Conservation (phyloP, 2,797 vertebrate genomes). For the Myoxocephalus aenaeus region DNA sequence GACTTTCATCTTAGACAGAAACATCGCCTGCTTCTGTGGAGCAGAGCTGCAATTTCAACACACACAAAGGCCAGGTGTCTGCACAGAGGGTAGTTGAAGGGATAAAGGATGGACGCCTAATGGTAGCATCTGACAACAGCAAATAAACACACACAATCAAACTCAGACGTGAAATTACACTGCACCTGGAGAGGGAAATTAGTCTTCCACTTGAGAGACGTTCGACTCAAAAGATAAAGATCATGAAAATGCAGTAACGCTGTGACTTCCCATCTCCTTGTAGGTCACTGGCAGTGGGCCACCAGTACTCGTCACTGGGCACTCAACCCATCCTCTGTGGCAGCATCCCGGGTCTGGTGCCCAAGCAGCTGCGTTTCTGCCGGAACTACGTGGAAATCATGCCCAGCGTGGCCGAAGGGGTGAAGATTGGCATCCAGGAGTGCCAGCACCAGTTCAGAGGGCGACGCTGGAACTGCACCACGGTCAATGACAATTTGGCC, state of each 20-base stretch:
- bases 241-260: slow-evolving; percentile 48
- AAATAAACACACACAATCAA: slow-evolving; percentile 71
- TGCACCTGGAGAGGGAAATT: slow-evolving; percentile 50
- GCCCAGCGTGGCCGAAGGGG: slow-evolving; percentile 97
- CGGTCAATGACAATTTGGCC: slow-evolving; percentile 92
- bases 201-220: slow-evolving; percentile 39
- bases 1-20: slow-evolving; percentile 84
- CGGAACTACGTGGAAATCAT: slow-evolving; percentile 98
- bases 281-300: slow-evolving; percentile 96
- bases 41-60: slow-evolving; percentile 78
- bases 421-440: slow-evolving; percentile 96
- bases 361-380: slow-evolving; percentile 98
- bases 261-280: slow-evolving; percentile 31
- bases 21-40: slow-evolving; percentile 63
- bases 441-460: slow-evolving; percentile 98
- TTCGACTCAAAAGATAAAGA: slow-evolving; percentile 45
- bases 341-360: slow-evolving; percentile 96
- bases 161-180: slow-evolving; percentile 69
- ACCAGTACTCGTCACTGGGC: slow-evolving; percentile 93
- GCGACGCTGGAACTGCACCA: slow-evolving; percentile 98
- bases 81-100: slow-evolving; percentile 72
- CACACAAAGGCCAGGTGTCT: slow-evolving; percentile 83
- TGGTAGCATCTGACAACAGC: slow-evolving; percentile 71
- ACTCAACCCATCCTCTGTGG: slow-evolving; percentile 94
- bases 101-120: slow-evolving; percentile 72